These are phyloP conservation scores for Whitmania pigra DNA, from an alignment of 1,140 invertebrate species.

Conservation along the genomic window DNA sequence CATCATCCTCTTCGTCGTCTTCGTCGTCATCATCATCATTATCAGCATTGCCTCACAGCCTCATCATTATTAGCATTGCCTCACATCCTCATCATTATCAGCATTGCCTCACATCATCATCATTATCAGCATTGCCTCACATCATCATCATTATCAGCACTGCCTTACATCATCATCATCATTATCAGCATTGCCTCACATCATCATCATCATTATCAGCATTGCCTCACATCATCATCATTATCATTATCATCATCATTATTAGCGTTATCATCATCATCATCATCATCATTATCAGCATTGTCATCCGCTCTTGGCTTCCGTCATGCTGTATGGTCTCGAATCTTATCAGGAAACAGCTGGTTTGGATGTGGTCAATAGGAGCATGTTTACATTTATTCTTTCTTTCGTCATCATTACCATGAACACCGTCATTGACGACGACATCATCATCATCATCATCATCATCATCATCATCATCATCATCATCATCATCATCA, in stretches of 20 bases:
- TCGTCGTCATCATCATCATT: slow-evolving; percentile 10
- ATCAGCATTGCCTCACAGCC: not conserved
- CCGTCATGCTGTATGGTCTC: not conserved
- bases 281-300: slow-evolving; percentile 3
- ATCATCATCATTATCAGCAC: not conserved
- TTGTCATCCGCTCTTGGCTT: not conserved
- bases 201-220: not conserved
- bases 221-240: not conserved
- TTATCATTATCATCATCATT: slow-evolving; percentile 17
- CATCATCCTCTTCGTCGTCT: not conserved
- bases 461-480: slow-evolving; percentile 14
- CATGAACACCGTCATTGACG: not conserved
- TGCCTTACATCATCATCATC: slow-evolving; percentile 3
- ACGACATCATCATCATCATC: not conserved
- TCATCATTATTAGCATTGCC: slow-evolving; percentile 11
- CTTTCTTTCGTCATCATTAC: not conserved
- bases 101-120: not conserved
- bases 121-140: not conserved
- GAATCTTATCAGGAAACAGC: not conserved
- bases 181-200: not conserved
- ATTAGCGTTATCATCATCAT: not conserved
- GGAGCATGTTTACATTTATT: not conserved
- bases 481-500: slow-evolving; percentile 20
- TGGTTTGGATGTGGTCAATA: slow-evolving; percentile 3
- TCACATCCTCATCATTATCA: not conserved